phyloP scores from a whole-genome alignment of 2,797 vertebrate genomes.

The Gila robusta region DNA sequence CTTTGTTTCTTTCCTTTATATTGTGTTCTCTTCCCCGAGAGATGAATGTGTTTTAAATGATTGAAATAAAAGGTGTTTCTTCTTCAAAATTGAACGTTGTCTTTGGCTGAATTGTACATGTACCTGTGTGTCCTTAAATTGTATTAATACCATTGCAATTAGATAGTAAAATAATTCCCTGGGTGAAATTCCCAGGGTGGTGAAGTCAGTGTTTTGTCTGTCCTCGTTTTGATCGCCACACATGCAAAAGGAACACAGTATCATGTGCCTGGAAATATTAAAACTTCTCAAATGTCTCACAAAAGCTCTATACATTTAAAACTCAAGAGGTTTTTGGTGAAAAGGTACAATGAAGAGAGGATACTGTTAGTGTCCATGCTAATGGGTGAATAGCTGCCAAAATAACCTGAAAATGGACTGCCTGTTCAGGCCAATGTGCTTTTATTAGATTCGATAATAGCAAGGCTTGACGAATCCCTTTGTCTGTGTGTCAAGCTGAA shows the following conservation, averaged over 20 bases:
- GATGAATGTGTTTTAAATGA: too few relatives aligned
- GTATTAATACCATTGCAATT: too few relatives aligned
- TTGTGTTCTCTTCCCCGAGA: too few relatives aligned
- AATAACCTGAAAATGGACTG: constrained; percentile 43
- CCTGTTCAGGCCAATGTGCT: constrained; percentile 31
- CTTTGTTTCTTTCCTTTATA: too few relatives aligned
- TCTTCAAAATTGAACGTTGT: too few relatives aligned
- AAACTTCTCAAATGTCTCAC: neutral
- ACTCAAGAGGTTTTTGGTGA: neutral
- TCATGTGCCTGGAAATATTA: constrained; percentile 8
- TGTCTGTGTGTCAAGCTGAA: constrained; percentile 53
- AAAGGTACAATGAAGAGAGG: neutral
- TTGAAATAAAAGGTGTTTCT: too few relatives aligned
- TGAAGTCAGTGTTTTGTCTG: too few relatives aligned
- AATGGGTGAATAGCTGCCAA: constrained; percentile 27
- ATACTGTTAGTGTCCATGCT: neutral
- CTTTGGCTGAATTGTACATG: too few relatives aligned
- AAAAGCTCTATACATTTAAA: neutral
- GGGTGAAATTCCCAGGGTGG: too few relatives aligned
- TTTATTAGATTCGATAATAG: constrained; percentile 57
- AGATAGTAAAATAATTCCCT: too few relatives aligned
- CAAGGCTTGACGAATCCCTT: constrained; percentile 42
- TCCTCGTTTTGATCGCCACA: too few relatives aligned
- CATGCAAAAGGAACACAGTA: neutral
- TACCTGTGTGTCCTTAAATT: too few relatives aligned